phyloP scores from a whole-genome alignment of 2,797 vertebrate genomes.

The Muscicapa comitata region DNA sequence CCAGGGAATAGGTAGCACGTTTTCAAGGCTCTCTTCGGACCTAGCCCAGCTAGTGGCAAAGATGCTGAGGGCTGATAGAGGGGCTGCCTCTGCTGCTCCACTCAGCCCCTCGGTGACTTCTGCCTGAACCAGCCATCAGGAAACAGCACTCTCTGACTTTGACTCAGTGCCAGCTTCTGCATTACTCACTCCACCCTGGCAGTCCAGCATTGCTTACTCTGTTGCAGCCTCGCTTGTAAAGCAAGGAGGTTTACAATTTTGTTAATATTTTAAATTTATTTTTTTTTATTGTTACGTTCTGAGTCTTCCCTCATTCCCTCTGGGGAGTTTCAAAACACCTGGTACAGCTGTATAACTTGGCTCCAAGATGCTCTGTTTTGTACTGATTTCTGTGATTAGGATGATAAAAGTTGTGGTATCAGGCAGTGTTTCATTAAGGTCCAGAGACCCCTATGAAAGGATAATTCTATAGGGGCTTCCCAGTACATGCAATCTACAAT shows the following conservation, averaged over 20 bases:
- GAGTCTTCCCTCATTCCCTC: neutral
- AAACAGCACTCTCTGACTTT: neutral
- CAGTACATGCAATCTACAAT: neutral
- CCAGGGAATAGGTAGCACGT: slow-evolving; percentile 28
- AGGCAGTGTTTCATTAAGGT: neutral
- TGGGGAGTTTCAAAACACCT: slow-evolving; percentile 8
- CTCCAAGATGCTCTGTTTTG: neutral
- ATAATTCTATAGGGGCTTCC: neutral
- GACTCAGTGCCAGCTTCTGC: neutral
- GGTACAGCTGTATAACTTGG: slow-evolving; percentile 1
- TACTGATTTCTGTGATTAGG: neutral
- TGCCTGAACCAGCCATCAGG: neutral
- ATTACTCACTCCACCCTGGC: neutral
- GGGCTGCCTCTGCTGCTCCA: neutral
- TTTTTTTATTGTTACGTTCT: neutral
- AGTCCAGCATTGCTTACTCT: neutral
- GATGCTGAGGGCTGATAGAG: neutral
- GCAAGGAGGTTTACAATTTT: neutral
- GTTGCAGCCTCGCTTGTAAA: neutral
- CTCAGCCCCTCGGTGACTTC: neutral
- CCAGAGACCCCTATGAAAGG: neutral
- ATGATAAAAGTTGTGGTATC: neutral
- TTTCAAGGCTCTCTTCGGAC: neutral
- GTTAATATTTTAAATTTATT: neutral
- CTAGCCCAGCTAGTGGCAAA: neutral